Conservation (phyloP, 2,113 vertebrate genomes). For the Corydoras sp. region DNA sequence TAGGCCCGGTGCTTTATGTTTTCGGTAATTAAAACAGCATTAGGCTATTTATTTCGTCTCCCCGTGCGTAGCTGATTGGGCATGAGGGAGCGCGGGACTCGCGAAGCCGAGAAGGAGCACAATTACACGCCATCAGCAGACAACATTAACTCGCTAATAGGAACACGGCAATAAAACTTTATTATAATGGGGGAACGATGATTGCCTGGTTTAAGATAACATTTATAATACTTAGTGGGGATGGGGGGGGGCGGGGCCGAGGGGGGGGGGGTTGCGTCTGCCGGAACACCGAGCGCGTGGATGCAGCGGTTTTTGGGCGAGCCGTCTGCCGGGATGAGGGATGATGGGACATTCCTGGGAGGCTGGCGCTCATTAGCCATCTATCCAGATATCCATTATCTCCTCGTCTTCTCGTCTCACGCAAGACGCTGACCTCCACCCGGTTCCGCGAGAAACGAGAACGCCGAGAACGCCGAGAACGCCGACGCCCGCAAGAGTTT, state of each 20-base stretch:
- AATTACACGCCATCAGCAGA: slow-evolving; percentile 81
- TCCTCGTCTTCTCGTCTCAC: slow-evolving; percentile 70
- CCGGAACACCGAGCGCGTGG: background rate
- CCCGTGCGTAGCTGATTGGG: slow-evolving; percentile 78
- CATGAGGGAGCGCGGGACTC: slow-evolving; percentile 76
- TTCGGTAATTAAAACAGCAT: slow-evolving; percentile 63
- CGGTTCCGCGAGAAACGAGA: slow-evolving; percentile 51
- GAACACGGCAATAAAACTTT: slow-evolving; percentile 76
- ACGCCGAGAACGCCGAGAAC: no score
- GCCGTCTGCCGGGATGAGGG: slow-evolving; percentile 24
- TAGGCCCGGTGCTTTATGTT: slow-evolving; percentile 53
- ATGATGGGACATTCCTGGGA: slow-evolving; percentile 52
- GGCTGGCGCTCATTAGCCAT: slow-evolving; percentile 68
- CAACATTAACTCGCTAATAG: slow-evolving; percentile 89
- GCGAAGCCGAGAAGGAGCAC: slow-evolving; percentile 68
- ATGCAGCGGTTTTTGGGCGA: slow-evolving; percentile 1
- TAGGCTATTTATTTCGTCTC: slow-evolving; percentile 66
- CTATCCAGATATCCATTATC: slow-evolving; percentile 75
- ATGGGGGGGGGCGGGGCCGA: slow-evolving; percentile 62
- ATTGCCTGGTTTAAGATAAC: slow-evolving; percentile 84
- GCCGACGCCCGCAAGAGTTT: no score
- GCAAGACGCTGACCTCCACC: slow-evolving; percentile 75
- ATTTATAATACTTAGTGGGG: slow-evolving; percentile 89
- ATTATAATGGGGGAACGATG: slow-evolving; percentile 78
- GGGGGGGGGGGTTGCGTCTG: slow-evolving; percentile 52